A percentile compares a stretch with the other conserved stretches of the same genome.
phyloP scores from a whole-genome alignment of 2,888 invertebrate genomes.

The Neoascia interrupta region DNA sequence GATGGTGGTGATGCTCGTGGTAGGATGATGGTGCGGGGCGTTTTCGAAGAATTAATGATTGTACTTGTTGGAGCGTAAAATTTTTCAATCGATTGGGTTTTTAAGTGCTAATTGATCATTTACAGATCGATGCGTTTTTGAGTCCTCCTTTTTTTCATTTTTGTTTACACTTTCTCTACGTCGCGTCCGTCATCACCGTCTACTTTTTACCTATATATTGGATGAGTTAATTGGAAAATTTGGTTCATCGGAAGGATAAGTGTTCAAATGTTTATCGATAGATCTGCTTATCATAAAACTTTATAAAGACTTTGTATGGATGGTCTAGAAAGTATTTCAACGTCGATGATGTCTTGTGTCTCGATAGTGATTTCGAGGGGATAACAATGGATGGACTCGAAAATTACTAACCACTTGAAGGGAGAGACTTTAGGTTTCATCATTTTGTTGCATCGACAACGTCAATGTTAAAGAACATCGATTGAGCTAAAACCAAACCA shows the following conservation, averaged over 20 bases:
- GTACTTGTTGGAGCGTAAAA: conserved; percentile 41
- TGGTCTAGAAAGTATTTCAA: too few species aligned
- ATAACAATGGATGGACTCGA: too few species aligned
- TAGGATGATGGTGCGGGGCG: too few species aligned
- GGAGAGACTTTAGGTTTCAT: too few species aligned
- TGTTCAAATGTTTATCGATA: conserved; percentile 11
- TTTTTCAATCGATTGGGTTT: conserved; percentile 59
- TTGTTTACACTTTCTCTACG: neutral
- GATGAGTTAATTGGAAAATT: conserved; percentile 25
- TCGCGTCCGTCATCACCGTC: neutral
- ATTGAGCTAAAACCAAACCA: too few species aligned
- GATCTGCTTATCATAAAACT: too few species aligned
- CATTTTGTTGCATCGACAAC: too few species aligned
- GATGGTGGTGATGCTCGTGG: neutral
- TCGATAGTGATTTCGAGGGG: too few species aligned
- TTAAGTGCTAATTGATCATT: conserved; percentile 62
- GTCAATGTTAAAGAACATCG: too few species aligned
- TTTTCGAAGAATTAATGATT: conserved; percentile 48
- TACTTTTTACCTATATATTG: neutral
- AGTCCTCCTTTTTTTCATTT: neutral
- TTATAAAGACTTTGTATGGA: too few species aligned
- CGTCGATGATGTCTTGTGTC: too few species aligned
- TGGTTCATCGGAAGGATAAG: conserved; percentile 29
- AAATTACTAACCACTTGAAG: too few species aligned
- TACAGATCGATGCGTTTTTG: conserved; percentile 49